phyloP scores from a whole-genome alignment of 2,888 invertebrate species.

The Tenthredo distinguenda region DNA sequence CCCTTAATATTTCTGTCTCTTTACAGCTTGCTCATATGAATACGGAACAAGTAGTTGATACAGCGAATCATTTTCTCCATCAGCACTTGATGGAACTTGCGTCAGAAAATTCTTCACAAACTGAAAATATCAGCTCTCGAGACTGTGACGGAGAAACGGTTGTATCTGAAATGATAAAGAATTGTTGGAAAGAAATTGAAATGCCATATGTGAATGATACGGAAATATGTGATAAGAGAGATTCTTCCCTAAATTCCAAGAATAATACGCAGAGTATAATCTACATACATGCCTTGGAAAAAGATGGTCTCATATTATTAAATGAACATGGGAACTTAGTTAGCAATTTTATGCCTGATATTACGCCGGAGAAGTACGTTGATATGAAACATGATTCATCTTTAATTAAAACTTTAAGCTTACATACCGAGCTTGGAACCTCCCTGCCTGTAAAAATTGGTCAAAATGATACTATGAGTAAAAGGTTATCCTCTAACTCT shows the following conservation, averaged over 20 bases:
- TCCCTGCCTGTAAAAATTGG: not conserved
- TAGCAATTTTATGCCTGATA: conserved; percentile 13
- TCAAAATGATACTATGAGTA: not conserved
- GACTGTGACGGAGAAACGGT: conserved; percentile 30
- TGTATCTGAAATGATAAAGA: conserved; percentile 40
- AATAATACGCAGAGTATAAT: conserved; percentile 43
- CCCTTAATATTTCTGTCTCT: conserved; percentile 25
- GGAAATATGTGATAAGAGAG: conserved; percentile 1
- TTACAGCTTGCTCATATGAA: conserved; percentile 64
- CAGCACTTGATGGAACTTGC: conserved; percentile 64
- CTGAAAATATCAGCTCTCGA: conserved; percentile 17
- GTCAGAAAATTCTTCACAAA: conserved; percentile 54
- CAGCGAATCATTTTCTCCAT: conserved; percentile 58
- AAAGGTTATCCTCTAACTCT: not conserved
- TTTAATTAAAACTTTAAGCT: not conserved
- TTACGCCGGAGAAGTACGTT: not conserved
- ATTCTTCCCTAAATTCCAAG: not conserved
- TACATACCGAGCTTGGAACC: not conserved
- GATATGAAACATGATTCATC: not conserved
- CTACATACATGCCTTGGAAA: conserved; percentile 46
- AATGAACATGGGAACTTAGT: conserved; percentile 26
- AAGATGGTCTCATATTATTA: conserved; percentile 36
- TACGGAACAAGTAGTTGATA: conserved; percentile 61
- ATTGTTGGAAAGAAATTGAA: conserved; percentile 42
- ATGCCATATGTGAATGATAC: conserved; percentile 20